Conservation (phyloP, 2,888 invertebrate species). For the Drosophila macrospina region DNA sequence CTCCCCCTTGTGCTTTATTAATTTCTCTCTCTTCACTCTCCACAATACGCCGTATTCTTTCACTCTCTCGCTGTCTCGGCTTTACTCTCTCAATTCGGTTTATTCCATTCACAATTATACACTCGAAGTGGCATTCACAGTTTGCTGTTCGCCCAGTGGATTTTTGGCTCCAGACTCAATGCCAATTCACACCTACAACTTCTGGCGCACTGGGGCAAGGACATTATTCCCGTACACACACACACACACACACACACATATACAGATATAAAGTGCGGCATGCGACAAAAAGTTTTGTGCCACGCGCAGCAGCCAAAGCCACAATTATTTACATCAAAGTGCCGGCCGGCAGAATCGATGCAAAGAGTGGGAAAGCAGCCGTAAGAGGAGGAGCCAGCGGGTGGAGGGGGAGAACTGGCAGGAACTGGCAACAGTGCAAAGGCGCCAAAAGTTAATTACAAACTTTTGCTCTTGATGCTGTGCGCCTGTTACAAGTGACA, state of each 20-base stretch:
- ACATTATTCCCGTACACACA: constrained; percentile 51
- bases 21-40: not conserved
- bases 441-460: constrained; percentile 78
- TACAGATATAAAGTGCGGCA: constrained; percentile 2
- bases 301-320: constrained; percentile 46
- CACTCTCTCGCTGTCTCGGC: not conserved
- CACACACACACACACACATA: constrained; percentile 7
- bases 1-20: no score
- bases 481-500: constrained; percentile 75
- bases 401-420: no score
- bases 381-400: not conserved
- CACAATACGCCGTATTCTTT: no score
- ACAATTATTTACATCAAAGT: constrained; percentile 47
- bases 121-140: constrained; percentile 28
- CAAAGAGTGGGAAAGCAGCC: constrained; percentile 3
- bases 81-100: not conserved
- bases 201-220: constrained; percentile 64
- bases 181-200: constrained; percentile 63
- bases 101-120: constrained; percentile 32
- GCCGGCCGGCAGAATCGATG: constrained; percentile 22
- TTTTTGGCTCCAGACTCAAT: constrained; percentile 64
- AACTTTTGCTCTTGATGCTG: constrained; percentile 60
- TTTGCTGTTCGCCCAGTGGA: constrained; percentile 60
- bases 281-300: constrained; percentile 58
- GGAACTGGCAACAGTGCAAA: constrained; percentile 21